Evolutionary conservation across 1,140 invertebrate species (phyloP), one percentile per base, ranked within the genome.

Genomic region (Polypedilum vanderplanki): DNA sequence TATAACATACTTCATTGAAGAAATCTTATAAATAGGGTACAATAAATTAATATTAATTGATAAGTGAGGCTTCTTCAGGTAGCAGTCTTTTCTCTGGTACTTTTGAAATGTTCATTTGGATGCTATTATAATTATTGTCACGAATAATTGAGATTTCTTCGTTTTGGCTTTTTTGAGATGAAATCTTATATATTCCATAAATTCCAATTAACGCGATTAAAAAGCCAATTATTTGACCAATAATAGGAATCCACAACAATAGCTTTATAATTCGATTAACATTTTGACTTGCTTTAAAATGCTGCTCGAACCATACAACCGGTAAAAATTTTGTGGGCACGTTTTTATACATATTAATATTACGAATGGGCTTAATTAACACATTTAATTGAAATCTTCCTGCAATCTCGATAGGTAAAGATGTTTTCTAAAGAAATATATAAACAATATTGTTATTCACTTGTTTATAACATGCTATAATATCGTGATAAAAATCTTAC

Each of bases 361-460:
- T 82, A 3, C 84, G 79, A 74, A 86, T 87, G 41, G 90, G 88
- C 76, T 91, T 87, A 1, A 93, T 80, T 75, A 91, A 84, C 77
- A 93, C 85, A 79, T 94, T 94, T 33, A 93, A 83, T 83, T 94
- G 92, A 76, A 94, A 88, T 76, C 89, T 85, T 0, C 89, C 91
- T 0, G 87, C 85, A 0, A 93, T 90, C 67, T 91, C 87, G 7
- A 93, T 77, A 0, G 91, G 90, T 46, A 93, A 86, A 15, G 91
- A 91, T 15, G 89, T 86, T 75, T 82, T 87, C 90, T 91, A 41
- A 24, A 17, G 40, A 70, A 4, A 7, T n/a, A 22, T 18, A 20
- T 1, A 70, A 70, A 70, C 15, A 74, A 18, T 7, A 24, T 8
- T 8, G 24, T 20, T 17, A 74, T 57, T 40, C 17, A 22, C 3